phyloP scores from a whole-genome alignment of 2,797 vertebrate genomes.

The Clarias fuscus region DNA sequence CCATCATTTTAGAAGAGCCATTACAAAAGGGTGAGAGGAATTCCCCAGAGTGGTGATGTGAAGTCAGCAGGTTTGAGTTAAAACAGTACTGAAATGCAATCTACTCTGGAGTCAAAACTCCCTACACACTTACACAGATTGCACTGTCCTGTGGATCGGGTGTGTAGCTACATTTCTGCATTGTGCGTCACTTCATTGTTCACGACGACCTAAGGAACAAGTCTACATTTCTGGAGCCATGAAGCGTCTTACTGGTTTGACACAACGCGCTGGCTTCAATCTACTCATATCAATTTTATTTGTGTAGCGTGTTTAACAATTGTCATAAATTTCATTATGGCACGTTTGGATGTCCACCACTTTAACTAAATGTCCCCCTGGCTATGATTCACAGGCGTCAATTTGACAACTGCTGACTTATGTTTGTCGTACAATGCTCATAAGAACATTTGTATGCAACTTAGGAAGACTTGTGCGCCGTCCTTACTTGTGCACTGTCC shows the following conservation, averaged over 20 bases:
- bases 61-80: background rate
- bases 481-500: too few relatives aligned
- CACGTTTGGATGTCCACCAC: too few relatives aligned
- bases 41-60: background rate
- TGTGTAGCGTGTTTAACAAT: background rate
- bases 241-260: background rate
- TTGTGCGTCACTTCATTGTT: background rate
- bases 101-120: background rate
- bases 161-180: background rate
- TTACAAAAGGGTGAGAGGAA: background rate
- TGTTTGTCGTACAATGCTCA: background rate
- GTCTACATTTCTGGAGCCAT: background rate
- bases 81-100: background rate
- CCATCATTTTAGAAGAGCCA: background rate
- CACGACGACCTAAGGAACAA: too few relatives aligned
- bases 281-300: too few relatives aligned
- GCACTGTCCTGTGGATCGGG: background rate
- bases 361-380: background rate
- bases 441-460: background rate
- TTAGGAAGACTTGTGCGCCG: background rate
- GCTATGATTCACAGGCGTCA: background rate
- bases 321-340: background rate
- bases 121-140: background rate
- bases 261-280: background rate
- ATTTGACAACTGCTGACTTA: too few relatives aligned